Base-by-base conservation (phyloP, 2,888 invertebrate genomes). In the Caenorhabditis panamensis region DNA sequence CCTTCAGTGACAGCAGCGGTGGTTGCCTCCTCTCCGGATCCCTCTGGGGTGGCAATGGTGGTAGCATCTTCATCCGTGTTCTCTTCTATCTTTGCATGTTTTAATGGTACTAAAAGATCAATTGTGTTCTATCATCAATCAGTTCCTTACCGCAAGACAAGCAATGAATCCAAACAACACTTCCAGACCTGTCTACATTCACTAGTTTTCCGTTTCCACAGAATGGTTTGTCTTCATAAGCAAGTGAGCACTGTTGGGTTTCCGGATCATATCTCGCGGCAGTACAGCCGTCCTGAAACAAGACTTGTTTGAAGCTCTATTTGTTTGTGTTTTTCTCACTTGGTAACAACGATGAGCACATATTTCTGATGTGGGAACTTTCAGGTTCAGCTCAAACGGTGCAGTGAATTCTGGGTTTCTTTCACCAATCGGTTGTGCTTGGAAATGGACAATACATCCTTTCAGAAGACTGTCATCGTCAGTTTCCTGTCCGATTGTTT, bases 201-300 rank as follows among this genome's bases (percentile, higher is more conserved):
- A 86, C 66, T 58, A 84, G 64, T 36, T 79, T 82, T 20, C 69
- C 78, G 9, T 79, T 75, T 20, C 71, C 82, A 68, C 88, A 88
- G 68, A 75, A 82, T 28, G 86, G 86, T 51, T 81, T 79, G 53
- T 88, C 88, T 37, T 86, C 88, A 64, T 86, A 89, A 8, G 86
- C 86, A 2, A 89, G 75, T 1, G 81, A 82, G 49, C 89, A 89
- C 36, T 83, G 61, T 22, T 82, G 56, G 0, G 72, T 84, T 3
- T 62, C 47, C 5, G 88, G 85, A 24, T 85, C 69, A 76, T 79
- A 89, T 6, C 61, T 79, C 2, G 89, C 89, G 8, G 87, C 87
- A 0, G 88, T 87, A 53, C 89, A 89, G 0, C 89, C 89, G 49
- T 88, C 88, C 84, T 87, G 47, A 49, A 79, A n/a, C n/a, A n/a